Evolutionary conservation across 2,888 invertebrate genomes (phyloP).

Genomic region (Theodoxus fluviatilis): DNA sequence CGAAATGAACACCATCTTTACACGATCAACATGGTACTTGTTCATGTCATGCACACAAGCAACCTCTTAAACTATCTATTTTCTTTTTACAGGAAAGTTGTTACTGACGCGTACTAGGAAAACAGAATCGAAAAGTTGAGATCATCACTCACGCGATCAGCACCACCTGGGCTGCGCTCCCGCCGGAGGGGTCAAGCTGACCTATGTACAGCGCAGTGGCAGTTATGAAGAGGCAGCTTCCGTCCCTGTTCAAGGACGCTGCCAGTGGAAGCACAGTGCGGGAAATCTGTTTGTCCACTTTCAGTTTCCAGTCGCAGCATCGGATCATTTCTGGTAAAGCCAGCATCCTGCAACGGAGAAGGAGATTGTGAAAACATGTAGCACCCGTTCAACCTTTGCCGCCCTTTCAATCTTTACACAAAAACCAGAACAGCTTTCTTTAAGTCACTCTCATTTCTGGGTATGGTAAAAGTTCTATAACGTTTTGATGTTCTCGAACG

Average conservation of each 20-base stretch:
- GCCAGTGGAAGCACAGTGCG: conserved; percentile 44
- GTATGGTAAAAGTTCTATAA: no score
- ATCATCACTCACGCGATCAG: conserved; percentile 31
- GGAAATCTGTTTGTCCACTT: conserved; percentile 38
- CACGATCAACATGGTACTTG: no score
- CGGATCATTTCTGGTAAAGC: conserved; percentile 44
- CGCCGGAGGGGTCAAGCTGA: conserved; percentile 32
- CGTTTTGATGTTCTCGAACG: no score
- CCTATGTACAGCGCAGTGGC: conserved; percentile 41
- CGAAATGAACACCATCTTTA: no score
- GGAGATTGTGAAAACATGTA: conserved; percentile 6
- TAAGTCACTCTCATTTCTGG: no score
- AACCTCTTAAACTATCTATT: no score
- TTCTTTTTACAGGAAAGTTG: no score
- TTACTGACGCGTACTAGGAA: neutral
- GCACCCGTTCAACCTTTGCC: neutral
- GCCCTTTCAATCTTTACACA: no score
- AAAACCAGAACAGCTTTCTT: no score
- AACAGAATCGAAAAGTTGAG: neutral
- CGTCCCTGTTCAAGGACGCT: conserved; percentile 43
- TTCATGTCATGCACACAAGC: no score
- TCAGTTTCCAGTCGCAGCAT: conserved; percentile 35
- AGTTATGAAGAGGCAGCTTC: conserved; percentile 45
- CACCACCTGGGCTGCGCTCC: conserved; percentile 26
- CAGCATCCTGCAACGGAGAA: conserved; percentile 34